Conservation (phyloP, 2,797 vertebrate species). For the Propithecus deckenii region DNA sequence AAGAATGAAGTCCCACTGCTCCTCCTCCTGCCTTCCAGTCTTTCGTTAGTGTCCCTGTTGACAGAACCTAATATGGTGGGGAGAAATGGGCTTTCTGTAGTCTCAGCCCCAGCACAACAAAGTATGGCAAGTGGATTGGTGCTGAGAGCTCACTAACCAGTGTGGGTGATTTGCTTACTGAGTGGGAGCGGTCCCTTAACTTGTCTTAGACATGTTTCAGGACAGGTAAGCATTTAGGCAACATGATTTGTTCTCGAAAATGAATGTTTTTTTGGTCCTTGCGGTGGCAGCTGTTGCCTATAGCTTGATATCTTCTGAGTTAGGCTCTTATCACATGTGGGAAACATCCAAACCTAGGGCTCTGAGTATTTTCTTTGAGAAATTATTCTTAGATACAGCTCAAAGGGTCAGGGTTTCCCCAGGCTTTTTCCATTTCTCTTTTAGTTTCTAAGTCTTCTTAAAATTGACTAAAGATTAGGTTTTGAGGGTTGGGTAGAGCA, state of each 20-base stretch:
- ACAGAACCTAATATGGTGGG: background rate
- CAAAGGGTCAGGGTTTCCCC: background rate
- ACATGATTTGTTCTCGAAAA: background rate
- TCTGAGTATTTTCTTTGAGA: conserved; percentile 1
- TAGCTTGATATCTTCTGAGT: background rate
- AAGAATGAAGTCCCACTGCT: background rate
- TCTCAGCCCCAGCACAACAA: background rate
- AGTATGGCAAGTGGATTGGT: fast-evolving
- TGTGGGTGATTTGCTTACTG: background rate
- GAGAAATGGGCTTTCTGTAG: background rate
- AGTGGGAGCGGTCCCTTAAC: background rate
- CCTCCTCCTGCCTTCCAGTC: background rate
- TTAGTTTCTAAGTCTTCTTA: conserved; percentile 19
- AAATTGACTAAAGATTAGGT: background rate
- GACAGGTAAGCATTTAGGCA: background rate
- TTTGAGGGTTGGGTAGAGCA: background rate
- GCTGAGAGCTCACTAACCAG: background rate
- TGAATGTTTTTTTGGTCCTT: background rate
- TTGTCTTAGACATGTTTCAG: background rate
- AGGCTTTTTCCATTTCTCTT: background rate
- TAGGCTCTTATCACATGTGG: background rate
- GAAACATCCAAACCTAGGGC: background rate
- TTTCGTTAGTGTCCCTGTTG: background rate
- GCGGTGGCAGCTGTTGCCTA: background rate
- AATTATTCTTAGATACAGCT: background rate